Conservation (phyloP, 2,113 vertebrate genomes). For the Dendrocopos noguchii region DNA sequence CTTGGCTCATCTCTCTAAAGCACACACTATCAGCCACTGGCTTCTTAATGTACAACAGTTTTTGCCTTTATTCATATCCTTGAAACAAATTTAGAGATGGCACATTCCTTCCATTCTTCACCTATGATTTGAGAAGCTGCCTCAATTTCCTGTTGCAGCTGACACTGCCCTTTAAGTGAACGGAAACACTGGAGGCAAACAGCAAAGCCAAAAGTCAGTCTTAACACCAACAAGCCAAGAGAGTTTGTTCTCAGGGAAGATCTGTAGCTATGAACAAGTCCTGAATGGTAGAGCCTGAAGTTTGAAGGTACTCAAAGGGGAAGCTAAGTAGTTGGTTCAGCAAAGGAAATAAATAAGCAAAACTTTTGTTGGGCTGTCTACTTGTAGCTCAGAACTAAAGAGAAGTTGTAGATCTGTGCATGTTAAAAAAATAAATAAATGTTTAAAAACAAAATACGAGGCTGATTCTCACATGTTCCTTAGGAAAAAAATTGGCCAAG, state of each 20-base stretch:
- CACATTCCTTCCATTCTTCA: constrained; percentile 71
- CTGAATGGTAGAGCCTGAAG: not conserved
- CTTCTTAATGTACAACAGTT: not conserved
- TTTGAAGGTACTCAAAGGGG: not conserved
- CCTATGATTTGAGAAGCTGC: constrained; percentile 67
- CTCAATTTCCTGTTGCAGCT: constrained; percentile 70
- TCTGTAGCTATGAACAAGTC: not conserved
- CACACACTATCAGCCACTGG: constrained; percentile 14
- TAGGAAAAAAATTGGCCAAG: not conserved
- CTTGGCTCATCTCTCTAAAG: constrained; percentile 44
- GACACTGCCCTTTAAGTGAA: constrained; percentile 69
- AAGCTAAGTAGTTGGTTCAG: not conserved
- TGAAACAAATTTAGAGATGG: constrained; percentile 70
- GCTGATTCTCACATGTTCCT: not conserved
- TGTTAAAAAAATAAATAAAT: not conserved
- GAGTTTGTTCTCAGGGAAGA: not conserved
- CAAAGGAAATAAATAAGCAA: not conserved
- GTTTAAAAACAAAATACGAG: no score
- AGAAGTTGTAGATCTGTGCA: not conserved
- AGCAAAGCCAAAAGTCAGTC: constrained; percentile 30
- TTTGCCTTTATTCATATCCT: constrained; percentile 64
- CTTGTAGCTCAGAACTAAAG: not conserved
- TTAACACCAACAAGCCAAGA: not conserved
- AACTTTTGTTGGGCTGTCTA: not conserved
- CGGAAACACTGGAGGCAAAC: constrained; percentile 44